Evolutionary conservation across 2,113 vertebrate species (phyloP), one percentile per base, ranked within the genome.

Genomic region (Microtus pennsylvanicus): DNA sequence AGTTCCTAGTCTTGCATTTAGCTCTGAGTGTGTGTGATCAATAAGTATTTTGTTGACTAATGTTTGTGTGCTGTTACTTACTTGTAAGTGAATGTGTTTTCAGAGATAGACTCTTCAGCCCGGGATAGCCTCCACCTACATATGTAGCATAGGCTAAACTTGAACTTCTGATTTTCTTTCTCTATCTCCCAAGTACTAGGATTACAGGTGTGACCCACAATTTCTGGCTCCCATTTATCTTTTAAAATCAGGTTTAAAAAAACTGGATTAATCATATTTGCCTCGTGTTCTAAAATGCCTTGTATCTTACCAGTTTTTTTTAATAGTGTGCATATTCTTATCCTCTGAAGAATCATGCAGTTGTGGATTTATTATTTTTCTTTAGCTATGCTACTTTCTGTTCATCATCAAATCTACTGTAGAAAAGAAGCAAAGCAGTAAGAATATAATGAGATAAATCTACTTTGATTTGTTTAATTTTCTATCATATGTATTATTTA

Each of bases 381-480:
- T 9, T 83, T 90, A 4, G 4, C 1, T 28, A 19, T 17, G 22
- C 26, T 88, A 69, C 28, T 65, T 77, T 90, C 30, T 90, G 19
- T 9, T 90, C 55, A 77, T 77, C 63, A 33, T 55, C 52, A 69
- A 69, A n/a, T 45, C 30, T 76, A 45, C 61, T 58, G 81, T 89
- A 45, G 9, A 50, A 78, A 89, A 65, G 35, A 77, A 72, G 19
- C n/a, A 45, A 90, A 65, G 17, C 52, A 75, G 45, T 65, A 78
- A 47, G 11, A 77, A 63, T 47, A 87, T 50, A 87, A 89, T 3
- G 28, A 90, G 50, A 65, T 65, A 65, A 55, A 35, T 61, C 50
- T 75, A 77, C 38, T 55, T 92, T 86, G 5, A 75, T n/a, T 89
- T 96, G 86, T 26, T 65, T 61, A 67, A 50, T 89, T 86, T 92